These are phyloP conservation scores for Leiothrix lutea DNA, from an alignment of 2,113 vertebrate species.

Conservation along the genomic window DNA sequence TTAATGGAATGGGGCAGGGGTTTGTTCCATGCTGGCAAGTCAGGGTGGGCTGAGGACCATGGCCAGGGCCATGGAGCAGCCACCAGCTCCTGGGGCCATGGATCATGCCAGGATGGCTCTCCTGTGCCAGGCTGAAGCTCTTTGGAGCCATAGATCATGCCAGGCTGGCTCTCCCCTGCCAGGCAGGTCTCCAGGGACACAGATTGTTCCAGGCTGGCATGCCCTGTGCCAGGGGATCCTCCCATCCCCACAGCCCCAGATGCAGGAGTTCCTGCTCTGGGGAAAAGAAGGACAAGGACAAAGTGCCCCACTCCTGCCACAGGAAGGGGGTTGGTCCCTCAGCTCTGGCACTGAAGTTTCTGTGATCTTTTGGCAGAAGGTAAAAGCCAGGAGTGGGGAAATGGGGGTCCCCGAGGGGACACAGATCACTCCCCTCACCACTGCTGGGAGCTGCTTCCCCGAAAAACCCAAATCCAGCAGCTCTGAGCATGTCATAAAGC, in stretches of 20 bases:
- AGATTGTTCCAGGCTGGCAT: neutral
- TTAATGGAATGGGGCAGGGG: too few species aligned
- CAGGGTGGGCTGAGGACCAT: rapidly evolving
- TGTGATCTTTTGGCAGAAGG: neutral
- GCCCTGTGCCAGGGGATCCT: neutral
- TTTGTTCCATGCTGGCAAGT: neutral
- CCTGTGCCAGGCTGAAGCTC: neutral
- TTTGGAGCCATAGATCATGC: rapidly evolving
- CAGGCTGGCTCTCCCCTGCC: neutral
- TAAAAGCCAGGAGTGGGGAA: neutral
- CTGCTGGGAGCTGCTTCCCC: neutral
- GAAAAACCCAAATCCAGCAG: neutral
- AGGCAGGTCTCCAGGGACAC: neutral
- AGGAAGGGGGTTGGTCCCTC: neutral
- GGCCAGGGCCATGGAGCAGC: neutral
- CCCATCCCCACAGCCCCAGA: neutral
- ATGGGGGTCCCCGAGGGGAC: neutral
- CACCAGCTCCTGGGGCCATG: neutral
- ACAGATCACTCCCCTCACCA: rapidly evolving
- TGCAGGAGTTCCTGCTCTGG: rapidly evolving
- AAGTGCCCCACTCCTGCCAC: neutral
- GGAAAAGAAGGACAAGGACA: neutral
- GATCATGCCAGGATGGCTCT: neutral
- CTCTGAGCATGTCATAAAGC: neutral
- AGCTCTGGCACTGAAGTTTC: neutral